phyloP scores from a whole-genome alignment of 1,140 invertebrate genomes.

The Sitodiplosis mosellana region DNA sequence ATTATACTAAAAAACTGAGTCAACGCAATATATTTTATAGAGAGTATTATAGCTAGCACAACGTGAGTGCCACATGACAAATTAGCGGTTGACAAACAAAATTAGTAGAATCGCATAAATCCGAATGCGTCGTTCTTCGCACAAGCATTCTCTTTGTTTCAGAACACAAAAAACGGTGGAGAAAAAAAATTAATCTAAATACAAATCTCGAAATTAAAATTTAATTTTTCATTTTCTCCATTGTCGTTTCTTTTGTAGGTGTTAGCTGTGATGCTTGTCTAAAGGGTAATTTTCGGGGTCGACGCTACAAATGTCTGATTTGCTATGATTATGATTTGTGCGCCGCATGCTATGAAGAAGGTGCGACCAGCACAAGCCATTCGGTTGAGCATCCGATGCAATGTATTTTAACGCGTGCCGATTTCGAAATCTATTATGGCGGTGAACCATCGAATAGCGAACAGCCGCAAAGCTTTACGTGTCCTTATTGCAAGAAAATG shows the following conservation, averaged over 20 bases:
- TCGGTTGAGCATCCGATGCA: conserved; percentile 94
- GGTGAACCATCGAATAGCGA: conserved; percentile 77
- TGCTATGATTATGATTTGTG: conserved; percentile 99
- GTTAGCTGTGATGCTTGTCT: conserved; percentile 99
- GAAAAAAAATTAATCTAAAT: too few relatives aligned
- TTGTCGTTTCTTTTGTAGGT: conserved; percentile 35
- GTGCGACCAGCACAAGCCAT: conserved; percentile 82
- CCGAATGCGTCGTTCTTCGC: too few relatives aligned
- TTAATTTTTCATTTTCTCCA: not conserved
- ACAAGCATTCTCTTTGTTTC: too few relatives aligned
- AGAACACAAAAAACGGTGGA: too few relatives aligned
- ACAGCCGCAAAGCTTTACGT: conserved; percentile 88
- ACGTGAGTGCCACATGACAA: too few relatives aligned
- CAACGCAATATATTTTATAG: too few relatives aligned
- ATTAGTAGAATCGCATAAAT: too few relatives aligned
- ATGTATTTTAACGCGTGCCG: conserved; percentile 90
- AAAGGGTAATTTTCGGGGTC: conserved; percentile 92
- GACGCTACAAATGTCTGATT: conserved; percentile 94
- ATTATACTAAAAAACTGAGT: too few relatives aligned
- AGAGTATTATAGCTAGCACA: too few relatives aligned
- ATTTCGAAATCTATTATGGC: conserved; percentile 93
- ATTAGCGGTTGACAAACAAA: too few relatives aligned
- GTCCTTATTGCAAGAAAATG: conserved; percentile 91
- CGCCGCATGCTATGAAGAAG: conserved; percentile 86
- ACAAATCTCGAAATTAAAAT: not conserved